These are phyloP conservation scores for Asobara japonica DNA, from an alignment of 1,140 invertebrate genomes.

Conservation along the genomic window DNA sequence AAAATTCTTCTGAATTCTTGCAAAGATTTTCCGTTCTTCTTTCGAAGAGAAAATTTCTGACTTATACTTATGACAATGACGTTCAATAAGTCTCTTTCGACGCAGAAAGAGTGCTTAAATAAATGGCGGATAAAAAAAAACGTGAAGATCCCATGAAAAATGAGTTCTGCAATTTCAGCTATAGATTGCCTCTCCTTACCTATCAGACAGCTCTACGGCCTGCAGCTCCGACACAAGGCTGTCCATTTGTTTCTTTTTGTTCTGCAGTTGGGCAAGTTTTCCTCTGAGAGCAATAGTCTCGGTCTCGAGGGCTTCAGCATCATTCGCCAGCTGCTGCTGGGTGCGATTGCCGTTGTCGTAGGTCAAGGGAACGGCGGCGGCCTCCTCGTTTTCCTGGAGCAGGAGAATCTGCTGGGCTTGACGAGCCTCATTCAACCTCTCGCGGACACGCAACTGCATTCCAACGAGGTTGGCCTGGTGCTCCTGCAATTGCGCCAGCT, in stretches of 20 bases:
- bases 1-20: too few relatives aligned
- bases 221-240: slow-evolving; percentile 61
- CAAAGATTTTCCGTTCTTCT: too few relatives aligned
- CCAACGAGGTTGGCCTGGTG: slow-evolving; percentile 57
- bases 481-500: slow-evolving; percentile 57
- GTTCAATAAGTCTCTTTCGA: too few relatives aligned
- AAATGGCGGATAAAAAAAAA: too few relatives aligned
- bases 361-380: background rate
- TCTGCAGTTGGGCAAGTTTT: slow-evolving; percentile 59
- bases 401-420: slow-evolving; percentile 53
- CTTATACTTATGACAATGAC: too few relatives aligned
- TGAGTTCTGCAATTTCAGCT: background rate
- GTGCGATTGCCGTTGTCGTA: slow-evolving; percentile 32
- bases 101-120: too few relatives aligned
- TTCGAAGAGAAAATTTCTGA: too few relatives aligned
- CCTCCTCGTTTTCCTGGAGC: slow-evolving; percentile 48
- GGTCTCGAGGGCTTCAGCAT: slow-evolving; percentile 53
- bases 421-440: slow-evolving; percentile 57
- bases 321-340: slow-evolving; percentile 36
- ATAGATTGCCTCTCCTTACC: too few relatives aligned
- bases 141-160: too few relatives aligned
- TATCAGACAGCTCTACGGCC: slow-evolving; percentile 49
- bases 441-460: slow-evolving; percentile 56
- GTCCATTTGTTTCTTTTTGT: slow-evolving; percentile 63
- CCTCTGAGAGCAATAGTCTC: slow-evolving; percentile 53